Evolutionary conservation across 1,140 invertebrate species (phyloP), one percentile per base, ranked within the genome.

Genomic region (Pseudoatta argentina): DNA sequence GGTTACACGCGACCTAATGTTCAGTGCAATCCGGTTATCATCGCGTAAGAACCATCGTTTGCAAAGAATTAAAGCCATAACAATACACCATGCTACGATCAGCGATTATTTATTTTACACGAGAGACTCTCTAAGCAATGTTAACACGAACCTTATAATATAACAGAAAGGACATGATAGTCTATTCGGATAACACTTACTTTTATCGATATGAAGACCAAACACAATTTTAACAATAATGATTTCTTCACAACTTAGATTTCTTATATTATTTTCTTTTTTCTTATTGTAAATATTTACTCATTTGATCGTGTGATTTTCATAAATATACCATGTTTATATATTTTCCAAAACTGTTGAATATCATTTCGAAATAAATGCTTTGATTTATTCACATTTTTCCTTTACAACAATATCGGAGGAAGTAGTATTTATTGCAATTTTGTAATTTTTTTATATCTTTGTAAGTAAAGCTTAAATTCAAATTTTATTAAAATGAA

Each of bases 21-120:
- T 79, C 71, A 86, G 77, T 91, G 87, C 85, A 87, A 91, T 88
- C 85, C 44, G 71, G 34, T 87, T 87, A 82, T 61, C 7, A n/a
- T 39, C 16, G 30, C 53, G 21, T 72, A 75, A 24, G 69, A 57
- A 71, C 10, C 21, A 51, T 16, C n/a, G 24, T 34, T 53, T 24
- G 55, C 16, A 21, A 6, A 61, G 18, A 81, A 30, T 69, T 69
- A 55, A 39, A 79, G 14, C 27, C 61, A 63, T 67, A 55, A 89
- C 85, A 76, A n/a, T 21, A 53, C 55, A n/a, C 39, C 21, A 71
- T 59, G 24, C 48, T 57, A 67, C 57, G 27, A 67, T 55, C 55
- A 77, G 59, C 12, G 34, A 77, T 82, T 88, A 90, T 90, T 90
- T 89, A 90, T 90, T 89, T 66, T 81, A 30, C 79, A 83, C 27